Evolutionary conservation across 1,140 invertebrate species (phyloP), one percentile per base, ranked within the genome.

Genomic region (Bombus fervidus): DNA sequence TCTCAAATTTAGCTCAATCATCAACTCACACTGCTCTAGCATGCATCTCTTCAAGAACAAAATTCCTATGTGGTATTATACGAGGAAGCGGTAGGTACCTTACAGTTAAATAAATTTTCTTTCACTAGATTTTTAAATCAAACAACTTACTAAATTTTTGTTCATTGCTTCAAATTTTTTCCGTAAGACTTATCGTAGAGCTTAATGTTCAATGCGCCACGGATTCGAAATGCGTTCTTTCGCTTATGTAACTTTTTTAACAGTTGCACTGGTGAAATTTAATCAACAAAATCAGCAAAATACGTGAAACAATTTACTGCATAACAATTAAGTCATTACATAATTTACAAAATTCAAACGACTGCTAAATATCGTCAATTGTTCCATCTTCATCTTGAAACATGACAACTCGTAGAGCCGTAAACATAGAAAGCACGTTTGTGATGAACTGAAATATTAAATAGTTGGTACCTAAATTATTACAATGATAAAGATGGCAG

Each of bases 391-490:
- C 31, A 9, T 80, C 77, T 18, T 69, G 25, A 1, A 39, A 1
- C 34, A 84, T 9, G 22, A 69, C 6, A 1, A 59, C 13, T 43
- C 83, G 75, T 66, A 83, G 1, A 10, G 43, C 64, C 2, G 81
- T 68, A 22, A 77, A 83, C 1, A 83, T 18, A 8, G 81, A 79
- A 8, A 79, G 22, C 2, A 59, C 53, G 15, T 72, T 84, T 5
- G 83, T 79, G 47, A 84, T 6, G 34, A 47, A 84, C 83, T 84
- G 53, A 62, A 77, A 77, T 31, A 47, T 10, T 0, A 78, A 78
- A 22, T 5, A 41, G 6, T 34, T 66, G 31, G 1, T 53, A 53
- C 5, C 4, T 66, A 15, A 12, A 28, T 66, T 34, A 22, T 89
- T 22, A 88, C 28, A n/a, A n/a, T 3, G 28, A n/a, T 0, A 62